Evolutionary conservation across 2,888 invertebrate genomes (phyloP), one percentile per base, ranked within the genome.

Genomic region (Helleia helle): DNA sequence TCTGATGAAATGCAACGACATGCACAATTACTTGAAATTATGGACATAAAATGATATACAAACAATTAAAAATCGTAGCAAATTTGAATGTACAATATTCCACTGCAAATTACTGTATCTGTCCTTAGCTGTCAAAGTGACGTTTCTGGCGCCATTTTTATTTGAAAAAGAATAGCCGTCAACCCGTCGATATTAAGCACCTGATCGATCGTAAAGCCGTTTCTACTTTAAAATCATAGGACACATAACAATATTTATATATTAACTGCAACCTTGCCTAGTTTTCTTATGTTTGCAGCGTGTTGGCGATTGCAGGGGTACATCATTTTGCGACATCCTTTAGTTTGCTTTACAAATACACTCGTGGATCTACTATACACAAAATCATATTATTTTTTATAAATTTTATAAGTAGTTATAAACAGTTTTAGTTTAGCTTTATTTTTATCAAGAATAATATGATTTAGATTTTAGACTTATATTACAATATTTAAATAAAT

Each of bases 261-360:
- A n/a, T n/a, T n/a, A n/a, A 41, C 41, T 46, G 42, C 48, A 49
- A 49, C 46, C 43, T 22, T 40, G 38, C 42, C 46, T 46, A 41
- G 36, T 58, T 48, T 47, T 40, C 50, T 54, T 64, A 79, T 80
- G 79, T 79, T 72, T 81, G 81, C 83, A 80, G 79, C 77, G 83
- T 83, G 83, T 81, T 83, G 83, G 81, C 81, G 69, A 50, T 43
- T 55, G 58, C 60, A 56, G 53, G 14, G 17, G 3, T 18, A 22
- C 22, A 22, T 22, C 18, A 6, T 22, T 17, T 34, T 50, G 57
- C 58, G 66, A 71, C 71, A 74, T 69, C 65, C 59, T 59, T 55
- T 45, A 39, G 58, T 59, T 69, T 59, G n/a, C n/a, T n/a, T 67
- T 66, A 74, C 71, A 72, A 11, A 34, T 17, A 67, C 77, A 77